Evolutionary conservation across 2,797 vertebrate species (phyloP), one percentile per base, ranked within the genome.

Genomic region (Spinus pinus): DNA sequence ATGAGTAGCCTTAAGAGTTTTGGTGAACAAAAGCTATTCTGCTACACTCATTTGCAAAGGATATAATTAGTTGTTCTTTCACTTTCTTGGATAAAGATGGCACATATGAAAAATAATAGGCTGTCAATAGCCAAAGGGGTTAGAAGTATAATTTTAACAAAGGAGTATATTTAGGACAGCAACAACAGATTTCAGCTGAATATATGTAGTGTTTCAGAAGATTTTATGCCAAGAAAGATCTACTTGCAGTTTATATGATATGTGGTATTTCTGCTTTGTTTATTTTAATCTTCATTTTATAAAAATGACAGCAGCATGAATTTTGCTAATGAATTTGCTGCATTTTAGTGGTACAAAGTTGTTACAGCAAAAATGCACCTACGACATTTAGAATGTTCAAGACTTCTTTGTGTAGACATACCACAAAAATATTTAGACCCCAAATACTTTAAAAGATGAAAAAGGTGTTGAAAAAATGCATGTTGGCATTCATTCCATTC

Each of bases 51-150:
- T 98, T 98, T 97, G 90, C 93, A 97, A 97, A 96, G 89, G 96
- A 98, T 98, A 94, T 98, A 98, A 99, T 99, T 99, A 98, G 97
- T 97, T 97, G 96, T 97, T 98, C 96, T 95, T 97, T 97, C 96
- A 72, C 60, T 96, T 97, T 97, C 97, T 95, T 94, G 95, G 62
- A 75, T 96, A 97, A 97, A 97, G 97, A 98, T 98, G 96, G 96
- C 86, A 97, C 86, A 94, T 94, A 96, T 85, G 78, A 98, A 97
- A 98, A 98, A 98, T 97, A 98, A 98, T 95, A 97, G 97, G 95
- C 31, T 98, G 97, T 96, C 97, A 98, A 92, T 97, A 97, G 31
- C 89, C 91, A 81, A 96, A 96, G 94, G 93, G 93, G 53, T 97
- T 96, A 97, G 94, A 83, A 94, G 86, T 35, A 85, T 91, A 83